Conservation (phyloP, 2,113 vertebrate species). For the Propithecus coquereli region DNA sequence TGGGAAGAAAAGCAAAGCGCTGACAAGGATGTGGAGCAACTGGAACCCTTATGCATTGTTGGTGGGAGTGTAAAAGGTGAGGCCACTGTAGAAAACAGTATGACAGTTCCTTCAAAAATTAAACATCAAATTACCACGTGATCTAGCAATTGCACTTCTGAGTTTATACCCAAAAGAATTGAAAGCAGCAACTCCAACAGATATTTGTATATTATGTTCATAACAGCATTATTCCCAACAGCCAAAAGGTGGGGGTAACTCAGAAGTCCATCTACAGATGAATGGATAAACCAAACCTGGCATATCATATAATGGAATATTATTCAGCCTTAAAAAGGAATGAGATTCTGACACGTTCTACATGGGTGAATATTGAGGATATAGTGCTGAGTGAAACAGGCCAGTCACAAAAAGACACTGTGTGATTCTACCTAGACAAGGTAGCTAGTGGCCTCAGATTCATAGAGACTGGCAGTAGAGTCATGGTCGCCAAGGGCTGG, state of each 20-base stretch:
- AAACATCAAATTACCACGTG: not conserved
- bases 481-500: not conserved
- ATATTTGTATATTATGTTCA: not conserved
- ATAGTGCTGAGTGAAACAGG: too few relatives aligned
- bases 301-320: not conserved
- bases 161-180: not conserved
- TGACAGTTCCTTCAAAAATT: not conserved
- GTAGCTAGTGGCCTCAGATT: too few relatives aligned
- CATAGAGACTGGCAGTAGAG: too few relatives aligned
- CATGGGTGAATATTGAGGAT: not conserved
- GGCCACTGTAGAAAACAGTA: not conserved
- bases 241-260: not conserved
- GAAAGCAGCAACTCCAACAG: not conserved
- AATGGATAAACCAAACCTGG: not conserved
- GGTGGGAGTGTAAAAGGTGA: not conserved
- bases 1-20: not conserved
- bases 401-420: too few relatives aligned
- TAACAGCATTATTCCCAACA: not conserved
- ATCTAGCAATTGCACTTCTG: not conserved
- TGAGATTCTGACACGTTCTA: not conserved
- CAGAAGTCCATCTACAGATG: not conserved
- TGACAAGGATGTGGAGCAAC: not conserved
- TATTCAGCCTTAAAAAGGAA: not conserved
- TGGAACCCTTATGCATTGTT: not conserved
- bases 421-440: too few relatives aligned